Evolutionary conservation across 64 coral and sea anemone genomes (phyloP), one percentile per base, ranked within the genome.

Genomic region (Montipora capricornis): DNA sequence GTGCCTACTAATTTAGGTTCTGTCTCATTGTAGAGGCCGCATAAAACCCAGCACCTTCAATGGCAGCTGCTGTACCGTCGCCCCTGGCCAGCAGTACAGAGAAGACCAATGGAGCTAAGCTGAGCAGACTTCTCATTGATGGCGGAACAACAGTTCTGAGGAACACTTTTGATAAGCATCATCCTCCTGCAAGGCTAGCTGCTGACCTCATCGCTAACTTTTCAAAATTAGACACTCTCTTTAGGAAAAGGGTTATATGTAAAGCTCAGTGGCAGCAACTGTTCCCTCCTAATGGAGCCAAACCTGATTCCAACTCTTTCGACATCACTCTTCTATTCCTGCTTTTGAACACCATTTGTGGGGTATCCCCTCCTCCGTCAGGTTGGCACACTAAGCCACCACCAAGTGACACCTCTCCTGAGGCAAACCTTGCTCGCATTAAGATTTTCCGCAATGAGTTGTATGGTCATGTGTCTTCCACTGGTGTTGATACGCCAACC

Each of bases 101-200:
- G 79, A 91, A 82, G n/a, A 29, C 71, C 16, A 90, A 90, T 58
- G 88, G 88, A 79, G 77, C 88, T 2, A 90, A 77, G 53, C 88
- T 90, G 53, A 75, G 71, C 3, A 90, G 73, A 19, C 60, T 90
- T 49, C 73, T 90, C 6, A 61, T 90, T 2, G 88, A 90, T 77
- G 88, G 88, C 79, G 88, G 88, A 79, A 90, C 88, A 79, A 68
- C 75, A 90, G 20, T 22, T 55, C 88, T 90, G 47, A 78, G 75
- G 60, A 73, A 12, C 4, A 8, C 6, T 48, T 90, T 90, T 90
- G 88, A 79, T 19, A 49, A 16, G 6, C 22, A 71, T 20, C 66
- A 87, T 49, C 26, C 84, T 2, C 64, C 66, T 10, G 84, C 84
- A 66, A 87, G 17, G 14, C 14, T 87, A 73, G 45, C 47, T 1